These are phyloP conservation scores for Chionis minor DNA, from an alignment of 2,113 vertebrate species.

Conservation along the genomic window DNA sequence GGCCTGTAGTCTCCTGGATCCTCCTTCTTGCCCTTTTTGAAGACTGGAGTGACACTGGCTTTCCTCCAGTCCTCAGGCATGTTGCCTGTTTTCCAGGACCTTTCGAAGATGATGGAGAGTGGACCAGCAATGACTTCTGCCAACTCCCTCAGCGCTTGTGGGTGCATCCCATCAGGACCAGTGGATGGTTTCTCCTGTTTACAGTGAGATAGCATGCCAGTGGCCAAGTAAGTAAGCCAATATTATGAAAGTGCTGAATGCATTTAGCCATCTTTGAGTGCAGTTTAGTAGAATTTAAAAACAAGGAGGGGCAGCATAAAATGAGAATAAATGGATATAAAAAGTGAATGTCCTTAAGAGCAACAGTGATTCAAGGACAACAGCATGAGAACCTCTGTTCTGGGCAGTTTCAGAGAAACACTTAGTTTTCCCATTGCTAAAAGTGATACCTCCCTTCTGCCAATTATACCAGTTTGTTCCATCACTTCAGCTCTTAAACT, in stretches of 20 bases:
- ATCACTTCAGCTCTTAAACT: not conserved
- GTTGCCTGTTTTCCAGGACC: too few relatives aligned
- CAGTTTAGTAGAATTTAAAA: not conserved
- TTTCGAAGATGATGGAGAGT: too few relatives aligned
- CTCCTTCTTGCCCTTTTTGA: too few relatives aligned
- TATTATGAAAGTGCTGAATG: not conserved
- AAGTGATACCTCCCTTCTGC: not conserved
- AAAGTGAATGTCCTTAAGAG: not conserved
- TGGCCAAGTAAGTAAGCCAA: not conserved
- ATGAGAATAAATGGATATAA: not conserved
- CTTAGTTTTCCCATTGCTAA: not conserved
- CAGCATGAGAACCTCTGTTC: not conserved
- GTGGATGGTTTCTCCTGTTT: not conserved
- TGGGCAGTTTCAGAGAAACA: not conserved
- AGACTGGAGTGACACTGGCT: too few relatives aligned
- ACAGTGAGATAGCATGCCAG: not conserved
- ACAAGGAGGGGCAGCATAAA: not conserved
- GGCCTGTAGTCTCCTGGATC: too few relatives aligned
- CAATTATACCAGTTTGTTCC: not conserved
- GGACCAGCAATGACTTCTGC: too few relatives aligned
- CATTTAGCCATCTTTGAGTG: not conserved
- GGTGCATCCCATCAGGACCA: too few relatives aligned
- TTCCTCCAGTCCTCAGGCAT: too few relatives aligned
- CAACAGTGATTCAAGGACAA: not conserved
- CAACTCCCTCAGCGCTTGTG: too few relatives aligned